phyloP scores from a whole-genome alignment of 1,140 invertebrate genomes.

The Cydia fagiglandana region DNA sequence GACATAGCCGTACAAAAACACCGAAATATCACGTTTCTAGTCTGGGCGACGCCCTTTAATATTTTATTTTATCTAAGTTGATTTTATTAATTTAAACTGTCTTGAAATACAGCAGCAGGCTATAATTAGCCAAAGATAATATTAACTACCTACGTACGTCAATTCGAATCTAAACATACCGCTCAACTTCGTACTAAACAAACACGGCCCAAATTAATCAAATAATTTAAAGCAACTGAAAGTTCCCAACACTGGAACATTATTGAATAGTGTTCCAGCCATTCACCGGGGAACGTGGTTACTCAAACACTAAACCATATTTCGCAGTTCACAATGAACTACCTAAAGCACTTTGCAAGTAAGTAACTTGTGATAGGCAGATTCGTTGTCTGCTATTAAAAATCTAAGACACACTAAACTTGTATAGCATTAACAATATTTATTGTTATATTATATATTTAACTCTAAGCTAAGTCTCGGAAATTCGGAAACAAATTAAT shows the following conservation, averaged over 20 bases:
- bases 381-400: not conserved
- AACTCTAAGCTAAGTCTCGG: not conserved
- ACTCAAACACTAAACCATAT: slow-evolving; percentile 16
- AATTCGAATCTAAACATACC: not conserved
- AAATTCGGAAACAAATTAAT: slow-evolving; percentile 6
- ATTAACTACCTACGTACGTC: not conserved
- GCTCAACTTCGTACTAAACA: not conserved
- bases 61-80: too few relatives aligned
- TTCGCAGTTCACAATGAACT: not conserved
- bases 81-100: too few relatives aligned
- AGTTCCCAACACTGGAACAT: slow-evolving; percentile 6
- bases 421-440: not conserved
- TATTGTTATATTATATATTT: not conserved
- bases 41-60: too few relatives aligned
- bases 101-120: not conserved
- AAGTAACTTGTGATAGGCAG: not conserved
- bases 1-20: too few relatives aligned
- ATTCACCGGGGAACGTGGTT: slow-evolving; percentile 14
- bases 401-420: not conserved
- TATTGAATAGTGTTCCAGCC: slow-evolving; percentile 16
- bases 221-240: slow-evolving; percentile 14
- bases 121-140: not conserved
- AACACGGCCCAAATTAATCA: not conserved
- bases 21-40: too few relatives aligned
- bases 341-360: not conserved